Evolutionary conservation across 2,888 invertebrate genomes (phyloP), one percentile per base, ranked within the genome.

Genomic region (Lomographa bimaculata): DNA sequence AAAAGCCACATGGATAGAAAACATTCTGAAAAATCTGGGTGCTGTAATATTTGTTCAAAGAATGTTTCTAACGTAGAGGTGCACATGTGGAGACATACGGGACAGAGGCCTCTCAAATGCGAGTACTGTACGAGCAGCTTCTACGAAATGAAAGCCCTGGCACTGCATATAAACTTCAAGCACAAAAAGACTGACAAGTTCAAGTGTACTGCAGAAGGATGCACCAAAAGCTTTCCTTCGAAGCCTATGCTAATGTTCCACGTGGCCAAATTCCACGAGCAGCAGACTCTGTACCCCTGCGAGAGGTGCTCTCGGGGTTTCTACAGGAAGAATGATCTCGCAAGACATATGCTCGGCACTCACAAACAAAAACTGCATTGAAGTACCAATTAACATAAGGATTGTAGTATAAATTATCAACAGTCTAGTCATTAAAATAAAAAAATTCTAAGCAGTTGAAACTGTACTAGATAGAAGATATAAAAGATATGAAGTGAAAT

Each of bases 71-170:
- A 91, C 52, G 66, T 91, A 14, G 89, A 90, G 54, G 79, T 79
- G 0, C 91, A 91, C 48, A 90, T 84, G 81, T 83, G 89, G 64
- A 82, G 80, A 25, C 91, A 91, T 45, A 90, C 90, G 0, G 91
- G 91, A 0, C 82, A 90, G 28, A 74, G 78, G 3, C 81, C 83
- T 0, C 50, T 81, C 5, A 80, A 83, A 44, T 89, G 89, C 60
- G 71, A 83, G 9, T 58, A 74, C 3, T 89, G 89, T 44, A 54
- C 73, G 0, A 79, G 79, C 36, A 76, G 73, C 39, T 85, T 82
- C 40, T 75, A 56, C 46, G 72, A 75, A n/a, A 24, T 59, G 7
- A 82, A 72, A 34, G 71, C 74, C 21, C 54, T 83, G 9, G 80
- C 85, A n/a, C 71, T 64, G 3, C 87, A 89, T 37, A 66, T 81